phyloP scores from a whole-genome alignment of 2,797 vertebrate genomes.

The Prionace glauca region DNA sequence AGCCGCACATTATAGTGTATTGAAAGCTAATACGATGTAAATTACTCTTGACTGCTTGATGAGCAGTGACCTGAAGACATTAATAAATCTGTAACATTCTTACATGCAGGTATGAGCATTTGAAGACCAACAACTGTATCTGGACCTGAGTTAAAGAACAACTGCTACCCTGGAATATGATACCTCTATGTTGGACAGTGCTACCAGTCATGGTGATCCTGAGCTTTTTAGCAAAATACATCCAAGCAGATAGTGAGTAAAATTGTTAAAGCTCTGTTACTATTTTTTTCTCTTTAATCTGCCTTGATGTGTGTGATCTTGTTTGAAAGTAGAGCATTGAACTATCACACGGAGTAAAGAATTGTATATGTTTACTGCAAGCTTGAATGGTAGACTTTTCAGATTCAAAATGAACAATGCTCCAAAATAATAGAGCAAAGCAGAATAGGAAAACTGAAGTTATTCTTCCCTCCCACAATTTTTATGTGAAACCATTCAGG shows the following conservation, averaged over 20 bases:
- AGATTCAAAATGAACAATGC: neutral
- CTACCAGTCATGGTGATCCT: constrained; percentile 64
- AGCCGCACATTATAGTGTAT: neutral
- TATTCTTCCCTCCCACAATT: neutral
- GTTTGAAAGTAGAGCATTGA: neutral
- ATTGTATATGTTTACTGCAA: neutral
- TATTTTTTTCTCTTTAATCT: neutral
- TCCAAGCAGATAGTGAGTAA: constrained; percentile 76
- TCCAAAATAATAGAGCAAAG: neutral
- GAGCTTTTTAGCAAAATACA: constrained; percentile 59
- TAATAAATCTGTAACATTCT: constrained; percentile 21
- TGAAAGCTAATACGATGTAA: neutral
- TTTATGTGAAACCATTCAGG: neutral
- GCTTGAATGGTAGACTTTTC: neutral
- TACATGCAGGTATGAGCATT: constrained; percentile 52
- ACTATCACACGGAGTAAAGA: neutral
- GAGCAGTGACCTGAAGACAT: neutral
- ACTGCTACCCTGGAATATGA: constrained; percentile 64
- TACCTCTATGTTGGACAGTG: constrained; percentile 56
- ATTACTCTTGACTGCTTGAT: neutral
- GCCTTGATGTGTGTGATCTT: neutral
- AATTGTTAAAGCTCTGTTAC: neutral
- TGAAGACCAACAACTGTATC: constrained; percentile 50
- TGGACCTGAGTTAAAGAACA: constrained; percentile 56
- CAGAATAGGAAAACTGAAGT: neutral